These are phyloP conservation scores for Caranx melampygus DNA, from an alignment of 2,113 vertebrate genomes.

Conservation along the genomic window DNA sequence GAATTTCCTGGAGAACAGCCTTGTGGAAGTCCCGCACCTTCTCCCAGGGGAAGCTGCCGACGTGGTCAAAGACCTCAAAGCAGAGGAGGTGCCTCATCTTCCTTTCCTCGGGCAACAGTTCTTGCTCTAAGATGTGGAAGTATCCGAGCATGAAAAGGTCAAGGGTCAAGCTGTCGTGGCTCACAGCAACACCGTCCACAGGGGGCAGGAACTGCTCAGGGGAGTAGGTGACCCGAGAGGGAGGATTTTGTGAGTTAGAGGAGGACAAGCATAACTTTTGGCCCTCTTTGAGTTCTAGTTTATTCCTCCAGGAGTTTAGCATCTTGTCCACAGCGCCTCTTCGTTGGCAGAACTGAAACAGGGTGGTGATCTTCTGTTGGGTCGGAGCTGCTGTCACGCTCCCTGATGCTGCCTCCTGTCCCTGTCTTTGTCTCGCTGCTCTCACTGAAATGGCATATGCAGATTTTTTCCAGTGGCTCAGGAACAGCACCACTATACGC, in stretches of 20 bases:
- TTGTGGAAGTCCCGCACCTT: conserved; percentile 89
- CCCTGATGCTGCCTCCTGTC: conserved; percentile 36
- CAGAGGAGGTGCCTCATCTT: conserved; percentile 93
- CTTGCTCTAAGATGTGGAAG: conserved; percentile 93
- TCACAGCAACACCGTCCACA: conserved; percentile 77
- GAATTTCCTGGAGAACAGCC: conserved; percentile 90
- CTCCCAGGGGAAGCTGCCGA: conserved; percentile 89
- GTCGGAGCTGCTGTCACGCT: conserved; percentile 23
- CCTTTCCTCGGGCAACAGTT: conserved; percentile 89
- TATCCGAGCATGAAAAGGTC: conserved; percentile 97
- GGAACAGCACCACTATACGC: conserved; percentile 90
- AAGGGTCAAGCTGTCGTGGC: conserved; percentile 88
- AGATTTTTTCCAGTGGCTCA: conserved; percentile 94
- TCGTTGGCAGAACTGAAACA: conserved; percentile 85
- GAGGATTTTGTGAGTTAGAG: conserved; percentile 70
- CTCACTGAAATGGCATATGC: conserved; percentile 83
- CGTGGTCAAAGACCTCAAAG: conserved; percentile 95
- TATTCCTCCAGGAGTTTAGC: conserved; percentile 85
- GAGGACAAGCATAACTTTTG: conserved; percentile 4
- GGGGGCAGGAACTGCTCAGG: conserved; percentile 91
- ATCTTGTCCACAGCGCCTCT: conserved; percentile 85
- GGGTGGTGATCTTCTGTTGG: conserved; percentile 55
- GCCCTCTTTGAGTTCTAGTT: conserved; percentile 26
- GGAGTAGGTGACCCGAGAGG: conserved; percentile 78
- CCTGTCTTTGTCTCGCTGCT: conserved; percentile 67